Percentiles rank a stretch among this genome's conserved stretches.
phyloP scores from a whole-genome alignment of 2,888 invertebrate species.

The Leptinotarsa juncta region DNA sequence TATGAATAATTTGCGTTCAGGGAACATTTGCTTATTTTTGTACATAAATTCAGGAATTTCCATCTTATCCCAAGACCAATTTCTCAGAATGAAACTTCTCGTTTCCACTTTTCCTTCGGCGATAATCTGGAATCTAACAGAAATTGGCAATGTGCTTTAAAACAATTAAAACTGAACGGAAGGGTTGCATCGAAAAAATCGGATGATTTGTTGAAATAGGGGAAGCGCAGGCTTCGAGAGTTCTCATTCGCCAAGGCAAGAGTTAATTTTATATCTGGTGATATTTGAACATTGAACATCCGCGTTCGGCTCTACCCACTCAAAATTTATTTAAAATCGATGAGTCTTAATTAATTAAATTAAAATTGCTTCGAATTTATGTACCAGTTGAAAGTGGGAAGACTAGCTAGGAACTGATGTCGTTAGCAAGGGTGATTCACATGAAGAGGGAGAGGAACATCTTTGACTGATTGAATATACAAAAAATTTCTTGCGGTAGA shows the following conservation, averaged over 20 bases:
- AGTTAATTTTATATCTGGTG: slow-evolving; percentile 52
- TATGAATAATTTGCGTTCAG: too few species aligned
- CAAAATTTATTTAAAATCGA: slow-evolving; percentile 51
- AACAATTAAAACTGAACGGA: slow-evolving; percentile 62
- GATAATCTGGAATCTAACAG: slow-evolving; percentile 50
- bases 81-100: slow-evolving; percentile 4
- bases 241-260: slow-evolving; percentile 45
- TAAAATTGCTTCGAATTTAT: slow-evolving; percentile 48
- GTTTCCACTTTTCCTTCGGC: slow-evolving; percentile 9
- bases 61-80: slow-evolving; percentile 1
- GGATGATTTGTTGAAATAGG: slow-evolving; percentile 63
- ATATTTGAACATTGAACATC: slow-evolving; percentile 51
- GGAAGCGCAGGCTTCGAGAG: slow-evolving; percentile 49
- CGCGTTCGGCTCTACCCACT: slow-evolving; percentile 39
- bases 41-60: neutral
- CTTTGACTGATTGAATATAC: neutral
- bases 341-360: slow-evolving; percentile 50
- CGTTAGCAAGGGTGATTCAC: slow-evolving; percentile 7
- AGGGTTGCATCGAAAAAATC: slow-evolving; percentile 61
- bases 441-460: neutral
- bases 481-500: too few species aligned
- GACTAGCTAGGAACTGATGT: slow-evolving; percentile 19
- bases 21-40: neutral
- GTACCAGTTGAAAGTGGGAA: slow-evolving; percentile 35
- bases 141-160: slow-evolving; percentile 63